Conservation (phyloP, 2,888 invertebrate species). For the Dicyrtoma fusca region DNA sequence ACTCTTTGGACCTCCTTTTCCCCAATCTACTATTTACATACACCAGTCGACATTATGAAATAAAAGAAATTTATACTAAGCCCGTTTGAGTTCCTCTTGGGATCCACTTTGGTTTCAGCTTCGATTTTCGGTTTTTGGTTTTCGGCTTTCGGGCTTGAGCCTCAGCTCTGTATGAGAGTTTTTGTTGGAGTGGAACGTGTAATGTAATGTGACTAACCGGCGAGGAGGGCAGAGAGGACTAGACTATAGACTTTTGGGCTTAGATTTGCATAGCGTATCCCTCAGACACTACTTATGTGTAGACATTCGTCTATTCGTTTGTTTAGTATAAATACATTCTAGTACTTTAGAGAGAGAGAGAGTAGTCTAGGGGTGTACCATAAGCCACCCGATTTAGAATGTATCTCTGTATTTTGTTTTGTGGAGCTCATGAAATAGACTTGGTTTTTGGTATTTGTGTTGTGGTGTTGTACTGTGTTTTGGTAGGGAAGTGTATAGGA, state of each 20-base stretch:
- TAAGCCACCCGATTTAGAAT: not conserved
- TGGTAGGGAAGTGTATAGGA: too few species aligned
- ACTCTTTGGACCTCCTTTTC: too few species aligned
- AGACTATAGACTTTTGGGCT: too few species aligned
- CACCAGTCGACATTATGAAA: constrained; percentile 17
- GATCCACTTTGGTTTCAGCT: too few species aligned
- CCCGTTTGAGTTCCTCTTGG: not conserved
- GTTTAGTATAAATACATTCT: too few species aligned
- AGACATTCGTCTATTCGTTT: too few species aligned
- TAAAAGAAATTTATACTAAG: constrained; percentile 6
- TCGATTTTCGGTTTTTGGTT: not conserved
- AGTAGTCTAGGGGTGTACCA: not conserved
- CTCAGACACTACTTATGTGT: too few species aligned
- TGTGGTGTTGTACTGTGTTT: not conserved
- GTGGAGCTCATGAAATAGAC: not conserved
- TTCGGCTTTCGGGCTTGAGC: not conserved
- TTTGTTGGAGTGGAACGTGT: not conserved
- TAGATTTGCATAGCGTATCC: too few species aligned
- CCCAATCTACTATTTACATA: too few species aligned
- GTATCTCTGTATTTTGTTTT: not conserved
- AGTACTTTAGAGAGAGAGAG: too few species aligned
- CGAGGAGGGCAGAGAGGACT: not conserved
- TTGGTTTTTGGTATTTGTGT: not conserved
- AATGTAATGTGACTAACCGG: too few species aligned
- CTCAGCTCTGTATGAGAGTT: not conserved